phyloP scores from a whole-genome alignment of 1,140 invertebrate genomes.

The Apocrypta bakeri region DNA sequence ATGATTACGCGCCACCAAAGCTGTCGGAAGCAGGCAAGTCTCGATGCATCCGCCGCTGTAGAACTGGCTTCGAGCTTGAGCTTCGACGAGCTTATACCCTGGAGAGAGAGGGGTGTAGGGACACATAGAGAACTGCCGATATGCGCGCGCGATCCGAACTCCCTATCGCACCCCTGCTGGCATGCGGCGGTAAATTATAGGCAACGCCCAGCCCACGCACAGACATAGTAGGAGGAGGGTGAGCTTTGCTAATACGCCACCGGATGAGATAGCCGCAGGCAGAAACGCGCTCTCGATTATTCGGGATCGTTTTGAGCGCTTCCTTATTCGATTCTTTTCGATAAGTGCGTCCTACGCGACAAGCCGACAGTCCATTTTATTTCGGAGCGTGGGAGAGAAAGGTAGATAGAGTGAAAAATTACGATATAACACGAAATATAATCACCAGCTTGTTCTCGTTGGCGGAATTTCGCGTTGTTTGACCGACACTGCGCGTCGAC shows the following conservation, averaged over 20 bases:
- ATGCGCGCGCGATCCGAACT: neutral
- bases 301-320: neutral
- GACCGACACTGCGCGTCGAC: no score
- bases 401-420: no score
- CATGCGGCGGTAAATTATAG: constrained; percentile 30
- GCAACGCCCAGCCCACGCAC: neutral
- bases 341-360: neutral
- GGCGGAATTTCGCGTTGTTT: no score
- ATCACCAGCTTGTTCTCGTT: neutral
- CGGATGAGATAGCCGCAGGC: constrained; percentile 1
- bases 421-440: neutral
- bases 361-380: neutral
- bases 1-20: constrained; percentile 55
- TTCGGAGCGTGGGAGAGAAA: no score
- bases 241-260: neutral
- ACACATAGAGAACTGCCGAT: neutral
- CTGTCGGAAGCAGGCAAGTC: constrained; percentile 48
- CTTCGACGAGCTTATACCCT: neutral
- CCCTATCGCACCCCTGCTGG: constrained; percentile 4
- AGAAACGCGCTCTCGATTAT: neutral
- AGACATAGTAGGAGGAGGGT: no score
- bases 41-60: constrained; percentile 22
- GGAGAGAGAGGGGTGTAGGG: neutral
- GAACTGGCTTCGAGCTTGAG: neutral
- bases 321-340: constrained; percentile 25